Base-by-base conservation (phyloP, 2,113 vertebrate genomes). In the Megaceryle maxima region DNA sequence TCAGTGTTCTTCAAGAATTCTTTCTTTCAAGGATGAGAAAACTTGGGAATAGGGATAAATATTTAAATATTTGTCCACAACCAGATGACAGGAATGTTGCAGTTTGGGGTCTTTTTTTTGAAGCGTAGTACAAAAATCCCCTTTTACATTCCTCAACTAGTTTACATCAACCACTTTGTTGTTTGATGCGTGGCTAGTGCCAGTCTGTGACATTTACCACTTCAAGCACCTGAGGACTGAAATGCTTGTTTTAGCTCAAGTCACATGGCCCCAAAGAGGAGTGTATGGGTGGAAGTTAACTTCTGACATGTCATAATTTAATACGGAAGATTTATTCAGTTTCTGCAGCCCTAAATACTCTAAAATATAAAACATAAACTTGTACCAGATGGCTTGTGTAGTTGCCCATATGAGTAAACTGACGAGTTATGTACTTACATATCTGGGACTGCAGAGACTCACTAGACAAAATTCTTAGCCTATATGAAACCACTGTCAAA, bases 71-170 rank as follows among this genome's bases (percentile, higher is more conserved):
- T 83, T 83, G 10, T n/a, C n/a, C 31, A 17, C 35, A 44, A 29
- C 3, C 5, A 77, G 16, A 66, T 51, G 26, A 43, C 9, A 63
- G 15, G 8, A 44, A 10, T 0, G 3, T 57, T 76, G 28, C 0
- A 5, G 5, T 8, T 1, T 14, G n/a, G 21, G 13, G 13, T 14
- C 37, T 37, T 20, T 28, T 64, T 57, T 69, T 64, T 66, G 15
- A 74, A 66, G 13, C 11, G 25, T 5, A 35, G 13, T 29, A 39
- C 18, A 92, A 88, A 67, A 80, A 56, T 39, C 9, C 69, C 20
- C 7, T 44, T 72, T 31, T 33, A 68, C 5, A 21, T 22, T 77
- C 16, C 55, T 88, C 13, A 77, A 11, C 3, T 43, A 26, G 39
- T 89, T 96, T 66, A 74, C 55, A 39, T 66, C 35, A 81, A 19